Conservation (phyloP, 1,140 invertebrate genomes). For the Euborellia annulipes region DNA sequence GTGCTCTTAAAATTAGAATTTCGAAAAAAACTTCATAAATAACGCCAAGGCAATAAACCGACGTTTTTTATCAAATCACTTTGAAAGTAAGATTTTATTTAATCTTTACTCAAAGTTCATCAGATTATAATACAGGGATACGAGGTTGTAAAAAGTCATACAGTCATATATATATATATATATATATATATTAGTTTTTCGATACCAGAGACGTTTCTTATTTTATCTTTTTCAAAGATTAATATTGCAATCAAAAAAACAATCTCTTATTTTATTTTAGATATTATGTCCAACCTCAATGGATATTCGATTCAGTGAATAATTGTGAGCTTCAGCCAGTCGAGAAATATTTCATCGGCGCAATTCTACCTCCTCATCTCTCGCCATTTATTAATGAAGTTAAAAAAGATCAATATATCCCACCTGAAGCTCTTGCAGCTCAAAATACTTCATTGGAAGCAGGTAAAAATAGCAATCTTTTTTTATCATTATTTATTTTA, state of each 20-base stretch:
- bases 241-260: conserved; percentile 1
- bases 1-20: too few relatives aligned
- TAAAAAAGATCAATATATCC: conserved; percentile 52
- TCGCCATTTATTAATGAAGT: conserved; percentile 78
- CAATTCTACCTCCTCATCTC: conserved; percentile 81
- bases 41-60: too few relatives aligned
- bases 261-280: conserved; percentile 32
- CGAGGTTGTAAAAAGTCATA: too few relatives aligned
- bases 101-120: too few relatives aligned
- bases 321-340: conserved; percentile 68
- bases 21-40: too few relatives aligned
- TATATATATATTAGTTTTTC: not conserved
- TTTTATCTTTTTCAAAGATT: conserved; percentile 8
- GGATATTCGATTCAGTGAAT: conserved; percentile 96
- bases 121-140: too few relatives aligned
- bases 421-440: conserved; percentile 49
- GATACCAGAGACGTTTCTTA: conserved; percentile 5
- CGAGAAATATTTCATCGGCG: conserved; percentile 87
- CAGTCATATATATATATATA: too few relatives aligned
- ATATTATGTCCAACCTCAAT: conserved; percentile 98
- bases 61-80: too few relatives aligned
- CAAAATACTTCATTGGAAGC: too few relatives aligned
- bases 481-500: not conserved
- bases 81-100: too few relatives aligned
- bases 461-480: too few relatives aligned